Evolutionary conservation across 2,113 vertebrate species (phyloP).

Genomic region (Ceyx melanurus): DNA sequence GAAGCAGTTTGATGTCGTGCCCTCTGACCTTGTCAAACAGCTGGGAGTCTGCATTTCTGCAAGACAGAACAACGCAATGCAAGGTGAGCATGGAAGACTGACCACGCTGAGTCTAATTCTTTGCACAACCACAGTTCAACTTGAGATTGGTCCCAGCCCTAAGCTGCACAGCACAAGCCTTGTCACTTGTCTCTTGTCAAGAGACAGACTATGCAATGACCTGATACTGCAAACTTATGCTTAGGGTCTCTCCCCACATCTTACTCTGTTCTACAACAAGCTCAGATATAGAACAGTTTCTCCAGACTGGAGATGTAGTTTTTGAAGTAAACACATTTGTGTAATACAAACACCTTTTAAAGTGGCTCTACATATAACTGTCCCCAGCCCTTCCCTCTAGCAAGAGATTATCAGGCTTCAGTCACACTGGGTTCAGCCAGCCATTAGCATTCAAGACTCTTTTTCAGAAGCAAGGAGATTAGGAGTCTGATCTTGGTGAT

Average conservation of each 20-base stretch:
- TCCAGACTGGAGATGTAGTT: not conserved
- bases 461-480: not conserved
- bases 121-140: not conserved
- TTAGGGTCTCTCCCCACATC: not conserved
- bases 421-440: not conserved
- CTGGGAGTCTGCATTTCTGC: constrained; percentile 93
- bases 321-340: not conserved
- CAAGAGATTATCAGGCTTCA: not conserved
- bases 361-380: not conserved
- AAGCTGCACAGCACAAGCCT: rapidly evolving
- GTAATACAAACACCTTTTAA: not conserved
- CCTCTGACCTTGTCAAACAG: constrained; percentile 97
- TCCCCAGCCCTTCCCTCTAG: not conserved
- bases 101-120: not conserved
- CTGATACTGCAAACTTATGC: not conserved
- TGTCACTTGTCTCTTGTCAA: too few species aligned
- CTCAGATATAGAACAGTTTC: not conserved
- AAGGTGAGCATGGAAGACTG: not conserved
- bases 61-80: not conserved
- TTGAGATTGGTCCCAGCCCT: not conserved
- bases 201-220: not conserved
- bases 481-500: not conserved
- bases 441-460: not conserved
- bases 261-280: not conserved
- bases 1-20: constrained; percentile 93